Conservation (phyloP, 2,113 vertebrate genomes). For the Lutjanus erythropterus region DNA sequence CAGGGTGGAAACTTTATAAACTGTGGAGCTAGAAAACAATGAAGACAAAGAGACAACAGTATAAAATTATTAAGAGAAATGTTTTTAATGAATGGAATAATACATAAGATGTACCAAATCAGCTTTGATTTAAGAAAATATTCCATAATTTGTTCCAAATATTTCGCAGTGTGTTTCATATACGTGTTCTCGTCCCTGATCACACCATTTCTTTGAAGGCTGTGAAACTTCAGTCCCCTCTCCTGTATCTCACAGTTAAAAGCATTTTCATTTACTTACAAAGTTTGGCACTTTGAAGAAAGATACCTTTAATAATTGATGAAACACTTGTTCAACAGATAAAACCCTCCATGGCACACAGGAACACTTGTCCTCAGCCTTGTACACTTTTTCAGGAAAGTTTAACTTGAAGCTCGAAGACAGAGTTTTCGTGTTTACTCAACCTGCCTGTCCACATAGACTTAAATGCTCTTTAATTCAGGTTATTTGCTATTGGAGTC, state of each 20-base stretch:
- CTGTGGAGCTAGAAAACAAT: not conserved
- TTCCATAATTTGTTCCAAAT: not conserved
- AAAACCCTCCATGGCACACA: not conserved
- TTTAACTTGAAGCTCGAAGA: not conserved
- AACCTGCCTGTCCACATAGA: not conserved
- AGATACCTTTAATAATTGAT: constrained; percentile 25
- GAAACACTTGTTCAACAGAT: constrained; percentile 6
- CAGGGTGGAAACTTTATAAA: not conserved
- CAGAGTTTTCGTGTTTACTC: not conserved
- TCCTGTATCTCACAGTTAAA: not conserved
- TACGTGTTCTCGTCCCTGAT: not conserved
- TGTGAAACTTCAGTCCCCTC: not conserved
- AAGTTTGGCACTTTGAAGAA: constrained; percentile 30
- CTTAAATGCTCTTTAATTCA: not conserved
- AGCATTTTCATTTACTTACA: not conserved
- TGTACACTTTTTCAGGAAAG: not conserved
- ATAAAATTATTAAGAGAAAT: constrained; percentile 1
- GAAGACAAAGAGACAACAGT: constrained; percentile 22
- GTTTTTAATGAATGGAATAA: not conserved
- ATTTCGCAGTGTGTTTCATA: not conserved
- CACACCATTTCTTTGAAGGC: not conserved
- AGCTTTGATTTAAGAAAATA: not conserved
- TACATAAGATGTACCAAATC: not conserved
- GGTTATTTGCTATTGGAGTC: not conserved
- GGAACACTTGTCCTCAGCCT: not conserved